These are phyloP conservation scores for Rhinatrema bivittatum DNA, from an alignment of 2,797 vertebrate species.

Conservation along the genomic window DNA sequence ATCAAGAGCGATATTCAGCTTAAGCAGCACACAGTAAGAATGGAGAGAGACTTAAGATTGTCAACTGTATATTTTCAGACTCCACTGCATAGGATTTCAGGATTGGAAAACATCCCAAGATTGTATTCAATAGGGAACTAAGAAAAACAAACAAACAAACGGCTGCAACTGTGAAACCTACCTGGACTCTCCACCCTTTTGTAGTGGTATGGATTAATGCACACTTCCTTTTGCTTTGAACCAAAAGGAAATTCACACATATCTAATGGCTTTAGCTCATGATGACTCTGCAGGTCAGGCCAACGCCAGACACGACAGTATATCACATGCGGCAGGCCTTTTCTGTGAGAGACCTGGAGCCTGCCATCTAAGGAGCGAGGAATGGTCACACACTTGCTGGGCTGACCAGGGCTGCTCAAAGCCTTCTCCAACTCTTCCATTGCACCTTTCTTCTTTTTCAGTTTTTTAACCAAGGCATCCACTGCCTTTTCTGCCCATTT, in stretches of 20 bases:
- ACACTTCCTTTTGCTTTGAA: slow-evolving; percentile 98
- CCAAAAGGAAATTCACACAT: slow-evolving; percentile 96
- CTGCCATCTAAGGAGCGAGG: slow-evolving; percentile 89
- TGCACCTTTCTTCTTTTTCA: slow-evolving; percentile 96
- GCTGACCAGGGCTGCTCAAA: slow-evolving; percentile 89
- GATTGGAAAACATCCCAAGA: too few relatives aligned
- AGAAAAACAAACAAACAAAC: too few relatives aligned
- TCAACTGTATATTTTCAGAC: too few relatives aligned
- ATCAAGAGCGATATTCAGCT: too few relatives aligned
- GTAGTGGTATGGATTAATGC: slow-evolving; percentile 98
- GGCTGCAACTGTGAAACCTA: slow-evolving; percentile 56
- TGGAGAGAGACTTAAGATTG: too few relatives aligned
- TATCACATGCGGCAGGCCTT: slow-evolving; percentile 93
- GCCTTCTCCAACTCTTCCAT: slow-evolving; percentile 98
- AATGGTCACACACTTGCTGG: slow-evolving; percentile 95
- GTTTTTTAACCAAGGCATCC: slow-evolving; percentile 94
- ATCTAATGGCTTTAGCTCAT: slow-evolving; percentile 94
- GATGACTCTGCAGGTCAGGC: slow-evolving; percentile 95
- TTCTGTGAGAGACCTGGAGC: slow-evolving; percentile 91
- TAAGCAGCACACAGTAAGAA: too few relatives aligned
- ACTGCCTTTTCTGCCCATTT: slow-evolving; percentile 98
- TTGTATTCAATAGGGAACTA: too few relatives aligned
- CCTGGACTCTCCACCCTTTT: slow-evolving; percentile 96
- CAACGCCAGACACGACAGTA: slow-evolving; percentile 97
- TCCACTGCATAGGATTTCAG: too few relatives aligned